These are phyloP conservation scores for Stictocephala bisonia DNA, from an alignment of 2,888 invertebrate species.

Conservation along the genomic window DNA sequence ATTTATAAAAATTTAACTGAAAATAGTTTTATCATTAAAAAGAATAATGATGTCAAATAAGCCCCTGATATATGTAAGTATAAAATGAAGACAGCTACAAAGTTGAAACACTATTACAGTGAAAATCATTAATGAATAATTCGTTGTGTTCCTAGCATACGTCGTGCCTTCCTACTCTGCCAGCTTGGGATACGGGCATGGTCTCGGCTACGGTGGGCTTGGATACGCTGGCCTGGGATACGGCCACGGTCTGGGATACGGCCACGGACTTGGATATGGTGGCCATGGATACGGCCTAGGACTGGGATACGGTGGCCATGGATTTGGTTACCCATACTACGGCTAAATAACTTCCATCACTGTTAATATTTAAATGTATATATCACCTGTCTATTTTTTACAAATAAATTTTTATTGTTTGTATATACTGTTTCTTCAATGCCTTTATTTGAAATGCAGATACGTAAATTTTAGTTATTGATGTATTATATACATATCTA, in stretches of 20 bases:
- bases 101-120: too few species aligned
- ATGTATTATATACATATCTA: too few species aligned
- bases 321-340: slow-evolving; percentile 16
- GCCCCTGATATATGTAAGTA: too few species aligned
- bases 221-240: slow-evolving; percentile 10
- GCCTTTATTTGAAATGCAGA: too few species aligned
- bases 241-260: slow-evolving; percentile 13
- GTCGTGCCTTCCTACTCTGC: background rate
- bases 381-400: slow-evolving; percentile 20
- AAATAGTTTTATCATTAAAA: too few species aligned
- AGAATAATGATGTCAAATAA: too few species aligned
- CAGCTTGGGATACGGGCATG: slow-evolving; percentile 4
- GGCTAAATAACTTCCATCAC: background rate
- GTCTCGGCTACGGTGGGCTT: slow-evolving; percentile 9
- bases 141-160: background rate
- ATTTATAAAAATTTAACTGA: too few species aligned
- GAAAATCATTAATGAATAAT: background rate
- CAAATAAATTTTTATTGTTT: slow-evolving; percentile 33
- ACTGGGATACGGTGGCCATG: background rate
- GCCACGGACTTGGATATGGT: too few species aligned
- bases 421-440: background rate
- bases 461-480: too few species aligned
- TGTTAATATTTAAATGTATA: background rate
- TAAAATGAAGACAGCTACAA: too few species aligned
- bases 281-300: too few species aligned